Percentiles rank a stretch among this genome's conserved stretches.
Evolutionary conservation across 2,888 invertebrate species (phyloP).

Genomic region (Meganola albula): DNA sequence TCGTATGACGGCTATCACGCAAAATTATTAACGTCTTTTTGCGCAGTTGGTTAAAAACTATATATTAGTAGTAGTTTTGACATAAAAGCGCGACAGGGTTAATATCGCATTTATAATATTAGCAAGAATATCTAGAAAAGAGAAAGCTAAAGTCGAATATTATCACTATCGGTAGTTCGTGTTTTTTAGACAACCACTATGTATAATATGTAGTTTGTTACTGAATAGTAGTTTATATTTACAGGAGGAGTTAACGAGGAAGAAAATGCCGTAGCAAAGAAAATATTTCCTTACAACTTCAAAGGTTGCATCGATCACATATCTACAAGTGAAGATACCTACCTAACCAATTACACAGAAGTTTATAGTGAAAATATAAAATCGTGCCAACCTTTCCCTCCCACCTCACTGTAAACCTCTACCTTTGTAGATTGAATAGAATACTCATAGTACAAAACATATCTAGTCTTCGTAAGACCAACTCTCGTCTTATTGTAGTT

Average conservation of each 20-base stretch:
- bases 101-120: no score
- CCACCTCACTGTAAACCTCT: conserved; percentile 14
- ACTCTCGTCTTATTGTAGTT: conserved; percentile 24
- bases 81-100: no score
- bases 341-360: conserved; percentile 50
- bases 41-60: no score
- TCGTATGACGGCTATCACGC: no score
- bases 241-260: conserved; percentile 76
- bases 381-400: conserved; percentile 66
- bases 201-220: no score
- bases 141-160: no score
- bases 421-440: conserved; percentile 1
- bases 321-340: conserved; percentile 51
- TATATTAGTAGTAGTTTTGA: no score
- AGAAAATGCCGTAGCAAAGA: conserved; percentile 55
- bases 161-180: no score
- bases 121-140: no score
- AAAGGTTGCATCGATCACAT: conserved; percentile 80
- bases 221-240: conserved; percentile 3
- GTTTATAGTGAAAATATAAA: conserved; percentile 66
- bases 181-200: no score
- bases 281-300: conserved; percentile 74
- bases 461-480: conserved; percentile 56
- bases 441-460: conserved; percentile 57
- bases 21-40: no score